A percentile compares a stretch with the other conserved stretches of the same genome.
These are phyloP conservation scores for Lepus europaeus DNA, from an alignment of 2,113 vertebrate genomes.

Conservation along the genomic window DNA sequence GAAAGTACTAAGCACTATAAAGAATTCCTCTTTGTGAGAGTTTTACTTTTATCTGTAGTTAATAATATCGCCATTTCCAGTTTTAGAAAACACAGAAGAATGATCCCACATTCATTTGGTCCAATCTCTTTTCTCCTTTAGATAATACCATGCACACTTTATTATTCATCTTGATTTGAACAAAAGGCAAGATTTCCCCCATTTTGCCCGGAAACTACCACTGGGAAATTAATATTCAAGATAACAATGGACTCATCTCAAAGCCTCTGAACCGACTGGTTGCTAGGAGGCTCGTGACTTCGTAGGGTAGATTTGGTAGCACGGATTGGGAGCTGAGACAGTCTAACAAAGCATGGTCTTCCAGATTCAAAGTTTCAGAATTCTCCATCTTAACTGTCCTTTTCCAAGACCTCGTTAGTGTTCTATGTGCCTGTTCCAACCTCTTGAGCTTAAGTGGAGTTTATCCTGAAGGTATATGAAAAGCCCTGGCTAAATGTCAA, in stretches of 20 bases:
- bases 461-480: conserved; percentile 63
- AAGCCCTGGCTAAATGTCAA: conserved; percentile 72
- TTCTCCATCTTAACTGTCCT: conserved; percentile 73
- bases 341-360: conserved; percentile 74
- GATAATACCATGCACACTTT: neutral
- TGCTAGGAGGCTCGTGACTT: conserved; percentile 87
- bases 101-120: neutral
- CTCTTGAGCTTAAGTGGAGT: conserved; percentile 76
- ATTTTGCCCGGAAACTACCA: conserved; percentile 64
- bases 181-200: conserved; percentile 64
- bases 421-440: conserved; percentile 59
- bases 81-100: conserved; percentile 18
- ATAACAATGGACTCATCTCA: conserved; percentile 85
- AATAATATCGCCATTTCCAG: neutral
- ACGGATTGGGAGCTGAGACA: conserved; percentile 79
- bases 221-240: conserved; percentile 85
- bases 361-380: conserved; percentile 60
- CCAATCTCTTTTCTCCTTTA: conserved; percentile 51
- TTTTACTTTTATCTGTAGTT: conserved; percentile 3
- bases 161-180: conserved; percentile 70
- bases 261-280: conserved; percentile 86
- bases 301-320: conserved; percentile 81
- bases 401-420: conserved; percentile 64
- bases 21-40: neutral
- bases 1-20: neutral